Base-by-base conservation (phyloP, 1,140 invertebrate genomes). In the Odontomachus brunneus region DNA sequence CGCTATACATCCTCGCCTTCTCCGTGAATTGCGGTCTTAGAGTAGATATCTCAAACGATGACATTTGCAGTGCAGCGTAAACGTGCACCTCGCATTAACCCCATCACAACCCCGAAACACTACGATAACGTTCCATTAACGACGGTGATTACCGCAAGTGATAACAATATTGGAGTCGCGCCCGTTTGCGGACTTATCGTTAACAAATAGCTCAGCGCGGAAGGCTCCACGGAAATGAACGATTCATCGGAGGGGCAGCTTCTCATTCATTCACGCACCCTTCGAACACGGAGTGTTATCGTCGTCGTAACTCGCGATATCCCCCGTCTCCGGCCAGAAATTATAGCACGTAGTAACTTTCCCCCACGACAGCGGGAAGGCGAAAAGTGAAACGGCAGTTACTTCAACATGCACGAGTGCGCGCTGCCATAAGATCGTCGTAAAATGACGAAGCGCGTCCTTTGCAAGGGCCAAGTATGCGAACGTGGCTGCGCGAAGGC, bases 21-120 rank as follows among this genome's bases (percentile, higher is more conserved):
- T 69, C 65, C 51, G 75, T 59, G 65, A 69, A 71, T 71, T 80
- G 75, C 75, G 65, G 51, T 80, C 75, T 80, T 80, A 57, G 65
- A 80, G 65, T 38, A 80, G 65, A 80, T 80, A 69, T 80, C 75
- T 80, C 38, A 80, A 80, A 80, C 75, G 75, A 80, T 80, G 75
- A 71, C 65, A 80, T 71, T 80, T 80, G 75, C 65, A 51, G 24
- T 24, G 48, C 33, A 14, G 51, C 65, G 69, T 69, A 80, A 80
- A 80, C 65, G 51, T 22, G 22, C 65, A 22, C 33, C 22, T 78
- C 65, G 33, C 75, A 59, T 80, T 80, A 80, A 69, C 65, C 51
- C 38, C 48, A 51, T 48, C 22, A 51, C 33, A 14, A 3, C 53
- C 44, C 15, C 15, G 48, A 22, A 24, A 80, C 33, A 17, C 15